Base-by-base conservation (phyloP, 2,113 vertebrate genomes). In the Paedocypris sp. region DNA sequence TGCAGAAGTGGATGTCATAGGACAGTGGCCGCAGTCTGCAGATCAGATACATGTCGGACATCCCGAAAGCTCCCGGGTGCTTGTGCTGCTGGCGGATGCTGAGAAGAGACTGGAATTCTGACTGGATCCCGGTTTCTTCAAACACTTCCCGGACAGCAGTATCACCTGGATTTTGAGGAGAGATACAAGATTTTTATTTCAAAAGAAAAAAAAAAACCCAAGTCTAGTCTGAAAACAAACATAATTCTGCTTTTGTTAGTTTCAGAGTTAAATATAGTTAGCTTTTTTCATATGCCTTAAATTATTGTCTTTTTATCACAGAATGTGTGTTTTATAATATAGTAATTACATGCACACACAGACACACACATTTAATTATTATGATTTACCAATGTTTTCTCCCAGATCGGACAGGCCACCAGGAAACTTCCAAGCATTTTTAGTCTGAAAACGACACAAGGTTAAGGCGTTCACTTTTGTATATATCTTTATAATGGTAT, bases 111-210 rank as follows among this genome's bases (percentile, higher is more conserved):
- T 70, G 80, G 87, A 98, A 97, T 72, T 94, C 82, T 0, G 93
- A 87, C 66, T 71, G 86, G 12, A 98, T 77, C 18, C 95, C 92
- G 2, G 95, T 97, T 73, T 98, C 94, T 78, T 97, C 95, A 0
- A 89, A 89, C 29, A 97, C 94, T 68, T 98, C 94, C 1, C 93
- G 87, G 22, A 92, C 80, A n/a, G 93, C 94, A 5, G 93, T 95
- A 67, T 74, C 82, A 43, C 88, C 95, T 88, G 18, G 28, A n/a
- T n/a, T n/a, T n/a, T n/a, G n/a, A n/a, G n/a, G n/a, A n/a, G n/a
- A n/a, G n/a, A n/a, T n/a, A n/a, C n/a, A n/a, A n/a, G n/a, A n/a
- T n/a, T n/a, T n/a, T n/a, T n/a, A n/a, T n/a, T n/a, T n/a, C n/a
- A n/a, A 41, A 48, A 52, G n/a, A 18, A 49, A 6, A n/a, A n/a